phyloP scores from a whole-genome alignment of 2,113 vertebrate species.

The Excalfactoria chinensis region DNA sequence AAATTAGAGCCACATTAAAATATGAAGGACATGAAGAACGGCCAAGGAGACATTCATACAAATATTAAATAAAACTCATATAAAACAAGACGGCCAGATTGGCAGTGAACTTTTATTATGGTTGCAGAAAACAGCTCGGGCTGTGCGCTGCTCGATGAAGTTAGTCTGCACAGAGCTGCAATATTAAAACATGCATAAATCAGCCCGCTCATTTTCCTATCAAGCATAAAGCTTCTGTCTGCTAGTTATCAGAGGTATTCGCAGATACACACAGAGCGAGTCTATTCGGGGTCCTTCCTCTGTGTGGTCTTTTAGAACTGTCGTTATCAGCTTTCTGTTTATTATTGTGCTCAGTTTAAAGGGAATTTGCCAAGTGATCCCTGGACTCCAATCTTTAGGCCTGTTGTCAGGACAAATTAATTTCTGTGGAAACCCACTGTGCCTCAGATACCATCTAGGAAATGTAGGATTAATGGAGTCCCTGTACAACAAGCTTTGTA shows the following conservation, averaged over 20 bases:
- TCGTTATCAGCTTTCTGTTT: slow-evolving; percentile 78
- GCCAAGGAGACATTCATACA: background rate
- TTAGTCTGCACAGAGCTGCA: background rate
- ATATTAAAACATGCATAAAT: slow-evolving; percentile 20
- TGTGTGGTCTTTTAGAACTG: slow-evolving; percentile 72
- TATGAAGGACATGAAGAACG: fast-evolving
- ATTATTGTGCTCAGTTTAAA: slow-evolving; percentile 80
- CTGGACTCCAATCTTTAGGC: slow-evolving; percentile 81
- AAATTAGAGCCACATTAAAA: background rate
- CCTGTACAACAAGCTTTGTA: slow-evolving; percentile 73
- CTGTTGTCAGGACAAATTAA: slow-evolving; percentile 85
- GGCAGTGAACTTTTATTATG: background rate
- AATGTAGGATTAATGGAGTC: slow-evolving; percentile 81
- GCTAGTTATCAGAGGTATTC: slow-evolving; percentile 17
- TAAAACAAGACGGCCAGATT: background rate
- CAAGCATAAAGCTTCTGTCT: background rate
- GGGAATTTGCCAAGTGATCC: slow-evolving; percentile 79
- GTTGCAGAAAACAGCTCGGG: background rate
- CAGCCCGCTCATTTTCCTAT: slow-evolving; percentile 1
- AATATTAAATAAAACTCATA: background rate
- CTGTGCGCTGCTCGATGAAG: background rate
- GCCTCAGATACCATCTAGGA: slow-evolving; percentile 80
- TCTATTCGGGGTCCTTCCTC: slow-evolving; percentile 50
- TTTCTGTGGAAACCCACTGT: slow-evolving; percentile 81
- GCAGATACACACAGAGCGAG: background rate